Conservation (phyloP, 2,797 vertebrate genomes). For the Propithecus perrieri region DNA sequence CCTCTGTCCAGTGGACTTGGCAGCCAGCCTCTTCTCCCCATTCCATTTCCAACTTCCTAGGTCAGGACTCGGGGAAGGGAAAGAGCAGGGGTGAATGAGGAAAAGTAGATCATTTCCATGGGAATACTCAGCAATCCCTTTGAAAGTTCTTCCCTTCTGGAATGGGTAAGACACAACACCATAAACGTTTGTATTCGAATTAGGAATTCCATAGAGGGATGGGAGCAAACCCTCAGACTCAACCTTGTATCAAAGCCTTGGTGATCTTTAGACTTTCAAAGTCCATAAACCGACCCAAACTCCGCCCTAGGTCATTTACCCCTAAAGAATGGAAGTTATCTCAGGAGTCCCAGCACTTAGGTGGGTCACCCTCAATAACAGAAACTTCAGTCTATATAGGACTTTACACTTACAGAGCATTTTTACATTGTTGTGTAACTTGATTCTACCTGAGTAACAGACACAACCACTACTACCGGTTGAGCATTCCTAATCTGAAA, state of each 20-base stretch:
- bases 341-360: not conserved
- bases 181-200: not conserved
- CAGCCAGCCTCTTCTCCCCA: not conserved
- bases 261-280: not conserved
- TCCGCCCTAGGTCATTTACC: not conserved
- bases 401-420: not conserved
- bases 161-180: not conserved
- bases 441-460: not conserved
- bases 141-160: not conserved
- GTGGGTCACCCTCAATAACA: not conserved
- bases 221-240: not conserved
- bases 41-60: not conserved
- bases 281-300: not conserved
- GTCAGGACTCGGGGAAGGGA: not conserved
- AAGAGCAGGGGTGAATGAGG: not conserved
- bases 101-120: not conserved
- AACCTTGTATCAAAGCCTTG: not conserved
- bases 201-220: not conserved
- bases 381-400: not conserved
- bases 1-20: not conserved
- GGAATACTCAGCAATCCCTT: not conserved
- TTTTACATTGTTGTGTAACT: not conserved
- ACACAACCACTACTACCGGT: not conserved
- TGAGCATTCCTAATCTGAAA: not conserved
- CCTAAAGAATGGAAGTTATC: not conserved